Conservation (phyloP, 1,140 invertebrate species). For the Apocrypta bakeri region DNA sequence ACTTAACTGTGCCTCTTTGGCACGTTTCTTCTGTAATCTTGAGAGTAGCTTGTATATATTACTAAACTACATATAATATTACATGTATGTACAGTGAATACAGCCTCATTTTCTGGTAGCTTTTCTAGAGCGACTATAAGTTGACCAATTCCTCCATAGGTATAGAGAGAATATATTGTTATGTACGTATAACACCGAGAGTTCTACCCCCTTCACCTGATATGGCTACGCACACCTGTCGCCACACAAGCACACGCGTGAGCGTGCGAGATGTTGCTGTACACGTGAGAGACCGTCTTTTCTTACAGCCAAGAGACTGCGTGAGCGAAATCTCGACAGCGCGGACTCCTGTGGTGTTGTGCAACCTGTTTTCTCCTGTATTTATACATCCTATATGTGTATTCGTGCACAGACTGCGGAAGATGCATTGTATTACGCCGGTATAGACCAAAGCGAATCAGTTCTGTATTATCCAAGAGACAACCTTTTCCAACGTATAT, state of each 20-base stretch:
- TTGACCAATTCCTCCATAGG: too few relatives aligned
- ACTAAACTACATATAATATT: too few relatives aligned
- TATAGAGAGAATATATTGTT: too few relatives aligned
- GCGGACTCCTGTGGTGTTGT: slow-evolving; percentile 56
- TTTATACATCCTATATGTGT: slow-evolving; percentile 63
- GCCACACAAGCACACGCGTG: not conserved
- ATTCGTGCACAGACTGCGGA: slow-evolving; percentile 61
- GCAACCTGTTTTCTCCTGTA: slow-evolving; percentile 62
- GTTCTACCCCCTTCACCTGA: not conserved
- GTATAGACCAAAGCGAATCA: slow-evolving; percentile 45
- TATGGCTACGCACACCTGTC: not conserved
- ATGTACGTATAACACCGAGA: not conserved
- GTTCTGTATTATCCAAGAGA: slow-evolving; percentile 22
- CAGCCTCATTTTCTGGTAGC: too few relatives aligned
- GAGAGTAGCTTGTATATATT: too few relatives aligned
- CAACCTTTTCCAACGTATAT: not conserved
- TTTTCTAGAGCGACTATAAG: too few relatives aligned
- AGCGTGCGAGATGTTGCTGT: too few relatives aligned
- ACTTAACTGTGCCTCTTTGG: too few relatives aligned
- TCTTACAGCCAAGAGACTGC: not conserved
- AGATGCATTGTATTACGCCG: slow-evolving; percentile 65
- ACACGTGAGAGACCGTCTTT: not conserved
- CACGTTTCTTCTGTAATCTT: too few relatives aligned
- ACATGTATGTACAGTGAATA: too few relatives aligned
- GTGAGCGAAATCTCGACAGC: slow-evolving; percentile 16